Evolutionary conservation across 2,888 invertebrate species (phyloP), one percentile per base, ranked within the genome.

Genomic region (Tinea semifulvella): DNA sequence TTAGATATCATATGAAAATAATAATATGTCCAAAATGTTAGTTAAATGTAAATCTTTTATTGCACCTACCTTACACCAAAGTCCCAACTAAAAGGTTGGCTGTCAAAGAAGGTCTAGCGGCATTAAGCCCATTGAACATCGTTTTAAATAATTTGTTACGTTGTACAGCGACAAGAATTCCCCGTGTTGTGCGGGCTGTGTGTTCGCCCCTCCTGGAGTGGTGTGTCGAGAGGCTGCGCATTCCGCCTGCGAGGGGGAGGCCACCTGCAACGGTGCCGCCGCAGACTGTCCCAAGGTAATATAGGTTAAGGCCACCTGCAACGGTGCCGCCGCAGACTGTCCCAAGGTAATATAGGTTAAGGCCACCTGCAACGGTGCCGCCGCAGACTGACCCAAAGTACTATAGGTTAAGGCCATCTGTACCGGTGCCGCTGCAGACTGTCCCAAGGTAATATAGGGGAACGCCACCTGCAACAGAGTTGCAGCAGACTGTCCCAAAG

Each of bases 141-240:
- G 22, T 22, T 22, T 22, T 7, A 7, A 22, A 22, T n/a, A n/a
- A n/a, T n/a, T 22, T 22, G 22, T 22, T 22, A 7, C 22, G 8
- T n/a, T 22, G 22, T 72, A 47, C 63, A 96, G 97, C 65, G 97
- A 97, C 66, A 94, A 95, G 71, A 98, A 98, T 73, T 95, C 95
- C 0, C 95, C 96, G 3, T 98, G 98, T 63, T 98, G 98, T 63
- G 89, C 92, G 67, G 89, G 90, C 55, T 98, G 98, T 62, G 90
- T 91, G 60, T 94, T 89, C 65, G 94, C 96, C 83, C 85, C 88
- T 42, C 82, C 86, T 3, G 91, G 90, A 7, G 85, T 91, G 31
- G 93, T 93, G 65, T 97, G 97, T 60, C 86, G 95, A 43, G 94
- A 95, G 60, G 93, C 94, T 1, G 94, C 95, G 63, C 90, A 91